Evolutionary conservation across 2,888 invertebrate genomes (phyloP), one percentile per base, ranked within the genome.

Genomic region (Cantharis lateralis): DNA sequence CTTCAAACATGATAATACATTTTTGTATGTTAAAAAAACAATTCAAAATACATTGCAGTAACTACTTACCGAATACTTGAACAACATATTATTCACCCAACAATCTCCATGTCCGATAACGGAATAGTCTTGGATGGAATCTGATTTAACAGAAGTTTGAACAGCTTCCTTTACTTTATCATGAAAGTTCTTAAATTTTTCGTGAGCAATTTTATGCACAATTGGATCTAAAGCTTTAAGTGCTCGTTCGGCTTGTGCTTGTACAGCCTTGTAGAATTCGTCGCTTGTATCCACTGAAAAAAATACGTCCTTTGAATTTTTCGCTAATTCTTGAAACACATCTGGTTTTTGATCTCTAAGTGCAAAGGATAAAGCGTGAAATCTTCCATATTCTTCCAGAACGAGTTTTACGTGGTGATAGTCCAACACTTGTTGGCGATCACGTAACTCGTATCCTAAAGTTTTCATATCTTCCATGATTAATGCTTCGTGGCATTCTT

Each of bases 281-380:
- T 62, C 24, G 11, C 18, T 71, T 1, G 13, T 20, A 26, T 15
- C 20, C 1, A 16, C n/a, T 26, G 26, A 15, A 68, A 83, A 82
- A 64, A 82, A 80, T 9, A 61, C 70, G 24, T 83, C 82, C 1
- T 76, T 24, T 64, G 79, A 66, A 10, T 80, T 78, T 20, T 76
- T 74, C 3, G 64, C 70, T 7, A 84, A 28, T 64, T 80, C 74
- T 11, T 81, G 26, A 71, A 83, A 83, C 18, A 79, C 62, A 20
- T 82, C 82, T 1, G 83, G 82, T 28, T 81, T 77, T 18, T 82
- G 80, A 70, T 83, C 82, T 18, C 80, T 80, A 62, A 86, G 63
- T 0, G 84, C 85, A 74, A 82, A 85, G 0, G 83, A 85, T 7
- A 85, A 68, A 5, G 85, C 82, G 72, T 86, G 86, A 15, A 83